phyloP scores from a whole-genome alignment of 2,888 invertebrate species.

The Cremastobaeus sp. region DNA sequence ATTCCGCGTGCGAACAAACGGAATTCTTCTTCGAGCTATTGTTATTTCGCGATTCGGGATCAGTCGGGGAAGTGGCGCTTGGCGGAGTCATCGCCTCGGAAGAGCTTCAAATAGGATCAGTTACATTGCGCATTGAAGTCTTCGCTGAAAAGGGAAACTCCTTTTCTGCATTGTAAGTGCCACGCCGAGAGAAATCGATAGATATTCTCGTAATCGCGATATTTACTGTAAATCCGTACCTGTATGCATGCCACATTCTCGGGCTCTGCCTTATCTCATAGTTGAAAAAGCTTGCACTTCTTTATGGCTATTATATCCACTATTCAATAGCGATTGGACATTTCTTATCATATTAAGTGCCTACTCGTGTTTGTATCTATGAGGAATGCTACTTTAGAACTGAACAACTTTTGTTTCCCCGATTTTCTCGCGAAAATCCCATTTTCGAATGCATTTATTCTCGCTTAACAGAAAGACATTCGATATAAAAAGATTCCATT shows the following conservation, averaged over 20 bases:
- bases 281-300: slow-evolving; percentile 54
- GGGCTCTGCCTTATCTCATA: slow-evolving; percentile 55
- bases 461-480: too few species aligned
- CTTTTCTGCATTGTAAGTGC: slow-evolving; percentile 47
- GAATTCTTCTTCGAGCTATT: slow-evolving; percentile 14
- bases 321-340: slow-evolving; percentile 54
- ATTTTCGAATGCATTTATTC: neutral
- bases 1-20: slow-evolving; percentile 13
- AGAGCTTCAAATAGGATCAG: slow-evolving; percentile 60
- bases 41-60: slow-evolving; percentile 28
- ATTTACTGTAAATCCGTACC: slow-evolving; percentile 54
- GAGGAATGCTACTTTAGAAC: slow-evolving; percentile 27
- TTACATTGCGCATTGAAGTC: slow-evolving; percentile 51
- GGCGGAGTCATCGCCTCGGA: slow-evolving; percentile 50
- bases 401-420: slow-evolving; percentile 17
- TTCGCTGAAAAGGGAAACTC: slow-evolving; percentile 47
- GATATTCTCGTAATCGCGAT: slow-evolving; percentile 61
- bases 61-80: slow-evolving; percentile 38
- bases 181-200: slow-evolving; percentile 47
- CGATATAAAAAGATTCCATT: too few species aligned
- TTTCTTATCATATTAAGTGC: slow-evolving; percentile 56
- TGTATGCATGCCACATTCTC: slow-evolving; percentile 56
- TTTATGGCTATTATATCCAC: slow-evolving; percentile 47
- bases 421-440: neutral
- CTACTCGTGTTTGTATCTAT: slow-evolving; percentile 39